Evolutionary conservation across 2,888 invertebrate species (phyloP).

Genomic region (Meiosimyza platycephala): DNA sequence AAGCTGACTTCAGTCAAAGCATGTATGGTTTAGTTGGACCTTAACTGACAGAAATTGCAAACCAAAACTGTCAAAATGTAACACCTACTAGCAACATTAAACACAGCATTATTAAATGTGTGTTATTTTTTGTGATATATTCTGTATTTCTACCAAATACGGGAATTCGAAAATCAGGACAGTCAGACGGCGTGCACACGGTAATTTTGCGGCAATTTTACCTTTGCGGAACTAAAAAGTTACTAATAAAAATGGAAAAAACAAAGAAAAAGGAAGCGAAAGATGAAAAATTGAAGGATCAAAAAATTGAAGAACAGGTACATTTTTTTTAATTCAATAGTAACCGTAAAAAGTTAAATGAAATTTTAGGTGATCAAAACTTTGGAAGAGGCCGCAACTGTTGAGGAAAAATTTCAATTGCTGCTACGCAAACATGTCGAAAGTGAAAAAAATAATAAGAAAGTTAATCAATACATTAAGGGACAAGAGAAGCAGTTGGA

Average conservation of each 20-base stretch:
- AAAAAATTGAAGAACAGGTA: constrained; percentile 65
- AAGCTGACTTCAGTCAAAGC: too few species aligned
- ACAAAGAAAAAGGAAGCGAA: constrained; percentile 65
- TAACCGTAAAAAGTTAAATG: neutral
- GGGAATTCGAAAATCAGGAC: constrained; percentile 16
- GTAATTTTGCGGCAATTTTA: neutral
- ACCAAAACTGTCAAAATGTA: neutral
- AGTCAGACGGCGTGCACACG: neutral
- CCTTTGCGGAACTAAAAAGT: neutral
- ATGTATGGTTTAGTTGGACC: too few species aligned
- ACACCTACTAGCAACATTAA: neutral
- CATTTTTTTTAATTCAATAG: neutral
- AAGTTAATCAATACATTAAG: constrained; percentile 70
- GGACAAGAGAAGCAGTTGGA: constrained; percentile 73
- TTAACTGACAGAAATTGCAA: too few species aligned
- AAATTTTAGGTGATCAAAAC: constrained; percentile 49
- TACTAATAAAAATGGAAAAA: constrained; percentile 57
- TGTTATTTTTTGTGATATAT: constrained; percentile 31
- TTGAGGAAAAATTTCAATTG: constrained; percentile 58
- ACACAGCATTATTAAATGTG: neutral
- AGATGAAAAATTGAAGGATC: constrained; percentile 66
- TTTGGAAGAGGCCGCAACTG: constrained; percentile 51
- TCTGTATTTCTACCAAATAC: constrained; percentile 20
- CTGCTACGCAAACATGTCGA: constrained; percentile 76
- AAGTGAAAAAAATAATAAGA: constrained; percentile 77